Percentiles rank a stretch among this genome's conserved stretches.
Conservation (phyloP, 2,797 vertebrate species). For the Thunnus albacares region DNA sequence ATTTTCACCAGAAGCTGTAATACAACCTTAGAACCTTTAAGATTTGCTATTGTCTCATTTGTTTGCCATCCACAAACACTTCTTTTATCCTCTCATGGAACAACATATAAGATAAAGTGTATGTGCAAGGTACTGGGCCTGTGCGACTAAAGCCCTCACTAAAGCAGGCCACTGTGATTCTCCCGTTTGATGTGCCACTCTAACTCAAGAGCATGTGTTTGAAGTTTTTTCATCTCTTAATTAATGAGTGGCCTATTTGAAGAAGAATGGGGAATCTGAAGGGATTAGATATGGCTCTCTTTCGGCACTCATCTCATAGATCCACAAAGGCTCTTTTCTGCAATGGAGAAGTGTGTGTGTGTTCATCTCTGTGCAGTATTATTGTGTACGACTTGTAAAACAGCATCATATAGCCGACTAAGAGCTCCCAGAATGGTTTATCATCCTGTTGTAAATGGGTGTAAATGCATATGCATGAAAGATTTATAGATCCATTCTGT, state of each 20-base stretch:
- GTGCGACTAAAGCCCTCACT: conserved; percentile 35
- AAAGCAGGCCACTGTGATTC: conserved; percentile 42
- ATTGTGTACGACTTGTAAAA: conserved; percentile 33
- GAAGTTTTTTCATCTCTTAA: conserved; percentile 75
- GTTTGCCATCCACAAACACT: conserved; percentile 11
- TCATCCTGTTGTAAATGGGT: conserved; percentile 36
- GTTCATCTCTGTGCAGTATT: conserved; percentile 38
- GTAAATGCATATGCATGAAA: conserved; percentile 41
- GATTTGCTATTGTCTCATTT: conserved; percentile 25
- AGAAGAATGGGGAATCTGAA: conserved; percentile 58
- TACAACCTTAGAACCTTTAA: conserved; percentile 19
- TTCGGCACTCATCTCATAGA: conserved; percentile 50
- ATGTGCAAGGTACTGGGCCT: conserved; percentile 42
- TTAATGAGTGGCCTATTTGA: conserved; percentile 78
- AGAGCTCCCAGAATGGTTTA: conserved; percentile 34
- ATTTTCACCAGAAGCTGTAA: neutral
- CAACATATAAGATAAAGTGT: conserved; percentile 6
- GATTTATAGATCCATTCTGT: conserved; percentile 45
- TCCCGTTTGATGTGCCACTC: conserved; percentile 72
- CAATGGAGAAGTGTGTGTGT: conserved; percentile 33
- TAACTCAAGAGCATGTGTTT: conserved; percentile 69
- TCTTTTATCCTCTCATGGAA: conserved; percentile 51
- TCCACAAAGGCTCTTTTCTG: conserved; percentile 53
- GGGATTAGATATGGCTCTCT: conserved; percentile 64
- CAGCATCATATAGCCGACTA: conserved; percentile 26